A percentile compares a stretch with the other conserved stretches of the same genome.
phyloP scores from a whole-genome alignment of 2,888 invertebrate species.

The Euclidia mi region DNA sequence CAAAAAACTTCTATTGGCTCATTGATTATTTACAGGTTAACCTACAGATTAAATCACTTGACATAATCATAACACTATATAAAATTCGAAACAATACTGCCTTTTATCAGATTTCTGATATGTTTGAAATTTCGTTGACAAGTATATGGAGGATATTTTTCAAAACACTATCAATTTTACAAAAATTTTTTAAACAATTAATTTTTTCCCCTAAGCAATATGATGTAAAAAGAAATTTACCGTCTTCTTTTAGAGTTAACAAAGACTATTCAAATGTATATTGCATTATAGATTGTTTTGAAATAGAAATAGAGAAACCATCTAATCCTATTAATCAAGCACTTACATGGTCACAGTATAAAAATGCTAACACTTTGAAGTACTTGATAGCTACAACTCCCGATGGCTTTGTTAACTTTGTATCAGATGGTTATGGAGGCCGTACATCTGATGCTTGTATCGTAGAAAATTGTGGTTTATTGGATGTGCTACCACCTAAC shows the following conservation, averaged over 20 bases:
- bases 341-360: constrained; percentile 20
- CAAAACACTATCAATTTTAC: too few relatives aligned
- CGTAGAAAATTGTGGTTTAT: not conserved
- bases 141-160: too few relatives aligned
- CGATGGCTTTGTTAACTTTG: constrained; percentile 3
- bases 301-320: constrained; percentile 3
- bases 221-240: too few relatives aligned
- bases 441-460: constrained; percentile 5
- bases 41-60: not conserved
- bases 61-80: too few relatives aligned
- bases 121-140: too few relatives aligned
- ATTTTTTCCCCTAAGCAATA: not conserved
- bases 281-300: constrained; percentile 8
- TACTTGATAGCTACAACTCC: constrained; percentile 14
- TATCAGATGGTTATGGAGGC: constrained; percentile 3
- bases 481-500: not conserved
- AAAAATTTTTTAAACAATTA: too few relatives aligned
- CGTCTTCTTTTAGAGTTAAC: too few relatives aligned
- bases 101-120: too few relatives aligned
- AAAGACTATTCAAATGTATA: constrained; percentile 10
- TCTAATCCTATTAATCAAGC: constrained; percentile 11
- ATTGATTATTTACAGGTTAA: too few relatives aligned
- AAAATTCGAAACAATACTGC: too few relatives aligned
- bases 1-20: too few relatives aligned
- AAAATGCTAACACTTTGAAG: constrained; percentile 15